phyloP scores from a whole-genome alignment of 2,797 vertebrate species.

The Pseudomugil gertrudae region DNA sequence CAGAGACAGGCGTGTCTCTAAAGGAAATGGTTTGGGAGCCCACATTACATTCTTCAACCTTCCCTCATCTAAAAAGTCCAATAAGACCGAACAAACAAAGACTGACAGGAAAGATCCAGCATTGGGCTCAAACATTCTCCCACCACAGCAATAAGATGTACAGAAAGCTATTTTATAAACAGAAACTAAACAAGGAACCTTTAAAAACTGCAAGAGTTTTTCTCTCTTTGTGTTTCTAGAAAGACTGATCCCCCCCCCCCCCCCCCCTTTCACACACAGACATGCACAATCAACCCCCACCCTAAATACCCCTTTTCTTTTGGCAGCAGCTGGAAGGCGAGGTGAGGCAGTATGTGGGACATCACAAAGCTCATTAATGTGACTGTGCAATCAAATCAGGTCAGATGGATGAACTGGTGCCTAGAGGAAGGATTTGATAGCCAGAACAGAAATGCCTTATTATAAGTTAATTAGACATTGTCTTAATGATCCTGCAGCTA shows the following conservation, averaged over 20 bases:
- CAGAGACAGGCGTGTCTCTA: conserved; percentile 14
- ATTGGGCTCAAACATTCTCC: conserved; percentile 57
- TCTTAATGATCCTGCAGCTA: conserved; percentile 74
- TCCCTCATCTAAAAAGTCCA: conserved; percentile 9
- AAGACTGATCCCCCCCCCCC: conserved; percentile 36
- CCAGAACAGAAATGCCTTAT: conserved; percentile 76
- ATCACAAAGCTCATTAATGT: conserved; percentile 79
- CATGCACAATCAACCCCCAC: conserved; percentile 50
- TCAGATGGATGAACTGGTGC: conserved; percentile 78
- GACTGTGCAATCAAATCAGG: conserved; percentile 82
- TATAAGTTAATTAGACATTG: conserved; percentile 82
- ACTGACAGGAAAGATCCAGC: conserved; percentile 31
- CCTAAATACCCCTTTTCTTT: conserved; percentile 40
- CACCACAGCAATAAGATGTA: conserved; percentile 62
- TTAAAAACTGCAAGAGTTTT: conserved; percentile 72
- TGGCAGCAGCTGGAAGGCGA: conserved; percentile 60
- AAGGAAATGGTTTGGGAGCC: conserved; percentile 29
- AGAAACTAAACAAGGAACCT: conserved; percentile 80
- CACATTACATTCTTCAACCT: conserved; percentile 6
- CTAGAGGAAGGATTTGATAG: conserved; percentile 76
- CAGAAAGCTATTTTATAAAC: conserved; percentile 70
- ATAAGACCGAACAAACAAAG: conserved; percentile 2
- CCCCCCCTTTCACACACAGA: conserved; percentile 48
- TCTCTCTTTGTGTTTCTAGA: conserved; percentile 44
- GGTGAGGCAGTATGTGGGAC: conserved; percentile 76